A percentile compares a stretch with the other conserved stretches of the same genome.
Evolutionary conservation across 2,113 vertebrate species (phyloP).

Genomic region (Gobiocypris rarus): DNA sequence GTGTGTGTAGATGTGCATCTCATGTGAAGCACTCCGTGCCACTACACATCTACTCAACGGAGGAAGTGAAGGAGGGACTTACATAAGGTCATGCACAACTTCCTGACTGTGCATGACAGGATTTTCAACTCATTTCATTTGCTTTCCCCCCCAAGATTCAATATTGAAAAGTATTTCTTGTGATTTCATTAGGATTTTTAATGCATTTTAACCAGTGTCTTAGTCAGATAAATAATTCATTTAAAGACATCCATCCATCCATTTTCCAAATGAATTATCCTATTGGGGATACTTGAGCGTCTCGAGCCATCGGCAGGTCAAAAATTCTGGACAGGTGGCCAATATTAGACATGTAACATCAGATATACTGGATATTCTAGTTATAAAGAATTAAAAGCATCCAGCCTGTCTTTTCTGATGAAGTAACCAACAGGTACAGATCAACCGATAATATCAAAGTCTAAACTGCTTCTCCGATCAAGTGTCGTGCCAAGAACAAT

Average conservation of each 20-base stretch:
- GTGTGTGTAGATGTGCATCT: conserved; percentile 14
- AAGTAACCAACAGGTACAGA: no score
- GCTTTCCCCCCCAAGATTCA: background rate
- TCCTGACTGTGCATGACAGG: background rate
- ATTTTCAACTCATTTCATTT: background rate
- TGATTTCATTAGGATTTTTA: background rate
- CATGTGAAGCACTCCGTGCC: conserved; percentile 6
- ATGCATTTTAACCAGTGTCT: no score
- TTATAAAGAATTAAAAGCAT: no score
- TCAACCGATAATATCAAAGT: no score
- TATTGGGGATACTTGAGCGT: no score
- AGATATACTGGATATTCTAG: background rate
- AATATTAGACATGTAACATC: background rate
- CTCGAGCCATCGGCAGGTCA: background rate
- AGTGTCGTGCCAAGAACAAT: no score
- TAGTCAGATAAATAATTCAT: no score
- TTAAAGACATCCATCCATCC: no score
- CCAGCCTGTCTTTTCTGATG: no score
- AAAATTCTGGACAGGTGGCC: background rate
- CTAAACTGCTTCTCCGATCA: no score
- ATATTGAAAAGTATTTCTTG: background rate
- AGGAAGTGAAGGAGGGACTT: background rate
- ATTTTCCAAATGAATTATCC: no score
- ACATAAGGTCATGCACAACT: background rate
- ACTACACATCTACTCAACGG: background rate